Evolutionary conservation across 2,888 invertebrate species (phyloP), one percentile per base, ranked within the genome.

Genomic region (Lampropteryx suffumata): DNA sequence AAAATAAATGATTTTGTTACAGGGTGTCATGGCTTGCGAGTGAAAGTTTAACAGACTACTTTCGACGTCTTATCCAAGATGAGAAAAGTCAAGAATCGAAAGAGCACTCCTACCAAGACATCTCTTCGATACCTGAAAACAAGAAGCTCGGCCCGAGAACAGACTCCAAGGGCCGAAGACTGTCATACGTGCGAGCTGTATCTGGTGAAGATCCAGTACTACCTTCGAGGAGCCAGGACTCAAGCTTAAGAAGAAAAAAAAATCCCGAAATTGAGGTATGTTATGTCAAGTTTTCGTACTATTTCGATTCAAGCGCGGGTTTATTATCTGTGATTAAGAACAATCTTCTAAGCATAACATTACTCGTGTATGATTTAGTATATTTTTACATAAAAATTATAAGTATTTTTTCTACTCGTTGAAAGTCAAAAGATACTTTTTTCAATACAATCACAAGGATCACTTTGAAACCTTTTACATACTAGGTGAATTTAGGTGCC

Each of bases 1-100:
- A n/a, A n/a, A n/a, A n/a, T n/a, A n/a, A 3, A 17, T 4, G 17
- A 29, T 33, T 33, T 17, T 24, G 1, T 76, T 79, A 12, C 73
- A 90, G 89, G 62, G 85, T 87, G 0, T 82, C 88, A 1, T 90
- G 89, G 89, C 62, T 89, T 11, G 89, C 84, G 0, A 90, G 84
- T 47, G 89, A 90, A 56, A 81, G 84, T 0, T 53, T 87, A 4
- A 82, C 84, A 0, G 83, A 88, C 49, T 88, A 87, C 65, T 75
- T 88, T 21, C 73, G 81, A 4, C 76, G 86, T 0, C 64, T 83
- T 13, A 82, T 77, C 4, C 85, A 83, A 63, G 84, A 85, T 11
- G 89, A 88, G 46, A 79, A 79, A 13, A 67, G 55, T 9, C 67
- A 61, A 13, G 82, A 87, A 28, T 64, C 78, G 14, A 73, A 79